Conservation (phyloP, 2,797 vertebrate genomes). For the Bucorvus abyssinicus region DNA sequence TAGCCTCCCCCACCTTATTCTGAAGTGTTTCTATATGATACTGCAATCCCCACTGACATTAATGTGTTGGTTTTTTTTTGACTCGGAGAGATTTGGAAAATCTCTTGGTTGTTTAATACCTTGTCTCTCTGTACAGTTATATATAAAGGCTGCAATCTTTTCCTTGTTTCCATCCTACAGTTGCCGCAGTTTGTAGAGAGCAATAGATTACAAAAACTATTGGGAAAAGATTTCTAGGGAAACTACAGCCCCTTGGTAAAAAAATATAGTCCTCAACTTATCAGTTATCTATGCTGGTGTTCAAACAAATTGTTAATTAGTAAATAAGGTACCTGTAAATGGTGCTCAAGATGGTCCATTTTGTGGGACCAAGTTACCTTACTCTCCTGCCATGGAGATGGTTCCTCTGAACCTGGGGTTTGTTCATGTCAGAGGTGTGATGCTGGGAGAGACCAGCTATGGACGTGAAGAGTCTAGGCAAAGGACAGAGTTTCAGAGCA, state of each 20-base stretch:
- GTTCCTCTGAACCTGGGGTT: not conserved
- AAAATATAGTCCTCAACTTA: not conserved
- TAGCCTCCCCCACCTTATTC: not conserved
- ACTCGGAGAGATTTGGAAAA: not conserved
- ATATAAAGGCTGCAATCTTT: not conserved
- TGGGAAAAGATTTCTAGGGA: not conserved
- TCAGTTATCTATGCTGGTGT: not conserved
- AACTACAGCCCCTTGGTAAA: not conserved
- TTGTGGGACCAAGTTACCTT: not conserved
- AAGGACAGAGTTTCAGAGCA: not conserved
- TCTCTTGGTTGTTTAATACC: not conserved
- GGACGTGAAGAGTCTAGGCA: not conserved
- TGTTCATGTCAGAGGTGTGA: not conserved
- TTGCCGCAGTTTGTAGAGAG: not conserved
- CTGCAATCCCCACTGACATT: not conserved
- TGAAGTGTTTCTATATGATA: not conserved
- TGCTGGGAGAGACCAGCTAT: rapidly evolving
- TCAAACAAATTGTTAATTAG: not conserved
- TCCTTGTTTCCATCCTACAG: not conserved
- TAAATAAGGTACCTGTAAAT: not conserved
- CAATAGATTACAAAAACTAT: not conserved
- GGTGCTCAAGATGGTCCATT: not conserved
- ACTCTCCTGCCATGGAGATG: not conserved
- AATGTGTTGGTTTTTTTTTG: not conserved
- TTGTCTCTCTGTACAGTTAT: not conserved